These are phyloP conservation scores for Erebia palarica DNA, from an alignment of 2,888 invertebrate species.

Conservation along the genomic window DNA sequence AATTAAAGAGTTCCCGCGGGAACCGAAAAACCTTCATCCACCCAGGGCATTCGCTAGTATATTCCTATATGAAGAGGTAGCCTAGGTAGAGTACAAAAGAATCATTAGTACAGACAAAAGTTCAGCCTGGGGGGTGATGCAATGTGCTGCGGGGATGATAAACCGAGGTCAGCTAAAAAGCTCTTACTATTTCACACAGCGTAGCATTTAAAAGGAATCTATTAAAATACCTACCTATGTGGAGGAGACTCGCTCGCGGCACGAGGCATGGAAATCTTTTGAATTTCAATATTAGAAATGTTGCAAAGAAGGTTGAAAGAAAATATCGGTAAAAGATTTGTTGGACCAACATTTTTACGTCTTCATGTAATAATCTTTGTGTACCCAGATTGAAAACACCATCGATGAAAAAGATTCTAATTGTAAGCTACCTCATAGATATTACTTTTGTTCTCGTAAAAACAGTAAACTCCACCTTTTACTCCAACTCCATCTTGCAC, in stretches of 20 bases:
- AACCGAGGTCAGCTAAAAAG: neutral
- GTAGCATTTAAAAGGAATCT: neutral
- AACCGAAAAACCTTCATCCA: too few species aligned
- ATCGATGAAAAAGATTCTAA: too few species aligned
- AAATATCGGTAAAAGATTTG: neutral
- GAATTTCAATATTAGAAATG: neutral
- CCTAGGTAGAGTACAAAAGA: neutral
- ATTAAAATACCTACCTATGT: neutral
- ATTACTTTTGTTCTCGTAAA: too few species aligned
- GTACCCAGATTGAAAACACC: neutral
- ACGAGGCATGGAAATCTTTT: neutral
- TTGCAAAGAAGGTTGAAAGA: neutral
- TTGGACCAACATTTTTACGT: neutral
- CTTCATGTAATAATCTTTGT: neutral
- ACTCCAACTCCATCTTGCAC: too few species aligned
- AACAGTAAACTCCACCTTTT: too few species aligned
- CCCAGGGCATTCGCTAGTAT: too few species aligned
- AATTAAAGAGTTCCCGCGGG: too few species aligned
- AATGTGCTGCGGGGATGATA: neutral
- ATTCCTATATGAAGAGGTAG: neutral
- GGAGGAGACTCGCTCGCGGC: neutral
- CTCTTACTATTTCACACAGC: neutral
- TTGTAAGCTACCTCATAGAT: too few species aligned
- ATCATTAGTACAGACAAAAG: neutral
- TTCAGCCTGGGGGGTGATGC: neutral